Percentiles rank a stretch among this genome's conserved stretches.
Evolutionary conservation across 2,113 vertebrate species (phyloP).

Genomic region (Nasalis larvatus): DNA sequence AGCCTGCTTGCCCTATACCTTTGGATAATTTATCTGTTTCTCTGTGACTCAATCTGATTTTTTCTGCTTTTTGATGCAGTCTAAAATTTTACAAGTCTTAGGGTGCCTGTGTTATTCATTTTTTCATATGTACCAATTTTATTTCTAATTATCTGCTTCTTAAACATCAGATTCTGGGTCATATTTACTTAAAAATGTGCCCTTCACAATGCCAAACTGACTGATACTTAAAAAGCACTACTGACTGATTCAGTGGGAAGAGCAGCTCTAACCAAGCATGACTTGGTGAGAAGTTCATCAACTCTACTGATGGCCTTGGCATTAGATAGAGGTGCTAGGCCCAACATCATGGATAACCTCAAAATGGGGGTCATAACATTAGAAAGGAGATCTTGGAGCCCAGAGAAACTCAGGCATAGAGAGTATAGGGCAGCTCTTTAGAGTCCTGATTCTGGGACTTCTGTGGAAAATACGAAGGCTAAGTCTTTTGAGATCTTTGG

Average conservation of each 20-base stretch:
- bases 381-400: fast-evolving
- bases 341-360: not conserved
- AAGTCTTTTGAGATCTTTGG: not conserved
- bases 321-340: not conserved
- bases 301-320: not conserved
- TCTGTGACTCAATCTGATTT: not conserved
- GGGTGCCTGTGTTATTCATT: not conserved
- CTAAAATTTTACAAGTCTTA: not conserved
- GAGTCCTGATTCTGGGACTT: not conserved
- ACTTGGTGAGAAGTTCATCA: not conserved
- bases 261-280: not conserved
- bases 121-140: not conserved
- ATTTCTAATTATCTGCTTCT: not conserved
- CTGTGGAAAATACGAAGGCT: not conserved
- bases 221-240: not conserved
- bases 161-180: not conserved
- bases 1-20: not conserved
- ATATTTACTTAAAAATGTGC: not conserved
- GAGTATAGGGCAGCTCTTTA: too few relatives aligned
- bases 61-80: not conserved
- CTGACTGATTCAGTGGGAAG: not conserved
- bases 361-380: too few relatives aligned
- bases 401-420: not conserved
- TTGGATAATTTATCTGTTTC: not conserved
- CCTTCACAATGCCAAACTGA: not conserved